Evolutionary conservation across 2,797 vertebrate species (phyloP).

Genomic region (Molossus molossus): DNA sequence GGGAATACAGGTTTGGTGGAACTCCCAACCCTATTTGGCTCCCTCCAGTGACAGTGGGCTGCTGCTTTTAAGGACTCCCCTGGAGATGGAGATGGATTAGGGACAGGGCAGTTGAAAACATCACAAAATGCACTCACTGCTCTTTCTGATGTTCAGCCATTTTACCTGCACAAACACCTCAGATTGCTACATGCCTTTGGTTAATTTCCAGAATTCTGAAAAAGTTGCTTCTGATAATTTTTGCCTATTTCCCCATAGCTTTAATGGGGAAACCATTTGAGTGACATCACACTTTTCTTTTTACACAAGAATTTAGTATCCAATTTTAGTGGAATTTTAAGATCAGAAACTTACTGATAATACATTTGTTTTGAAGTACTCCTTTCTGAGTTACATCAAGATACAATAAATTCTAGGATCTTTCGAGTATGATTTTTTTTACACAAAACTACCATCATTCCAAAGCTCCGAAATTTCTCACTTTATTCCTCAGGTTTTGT

Average conservation of each 20-base stretch:
- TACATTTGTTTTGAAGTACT: not conserved
- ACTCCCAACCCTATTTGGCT: not conserved
- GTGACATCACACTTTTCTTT: not conserved
- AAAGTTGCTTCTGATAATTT: not conserved
- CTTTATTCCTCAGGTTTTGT: not conserved
- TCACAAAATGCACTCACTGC: not conserved
- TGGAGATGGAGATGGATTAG: not conserved
- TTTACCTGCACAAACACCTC: not conserved
- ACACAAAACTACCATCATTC: not conserved
- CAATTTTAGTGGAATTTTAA: constrained; percentile 23
- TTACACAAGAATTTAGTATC: not conserved
- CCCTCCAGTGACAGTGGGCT: not conserved
- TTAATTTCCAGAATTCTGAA: not conserved
- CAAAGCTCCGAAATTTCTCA: not conserved
- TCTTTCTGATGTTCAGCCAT: not conserved
- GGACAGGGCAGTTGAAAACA: not conserved
- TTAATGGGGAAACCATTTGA: not conserved
- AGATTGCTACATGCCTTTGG: not conserved
- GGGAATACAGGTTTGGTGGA: not conserved
- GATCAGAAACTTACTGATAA: not conserved
- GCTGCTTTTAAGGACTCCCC: not conserved
- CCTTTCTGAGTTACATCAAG: not conserved
- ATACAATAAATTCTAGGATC: not conserved
- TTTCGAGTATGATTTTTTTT: not conserved
- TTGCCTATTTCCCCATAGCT: not conserved